Conservation (phyloP, 2,113 vertebrate genomes). For the Forbesichthys agassizii region DNA sequence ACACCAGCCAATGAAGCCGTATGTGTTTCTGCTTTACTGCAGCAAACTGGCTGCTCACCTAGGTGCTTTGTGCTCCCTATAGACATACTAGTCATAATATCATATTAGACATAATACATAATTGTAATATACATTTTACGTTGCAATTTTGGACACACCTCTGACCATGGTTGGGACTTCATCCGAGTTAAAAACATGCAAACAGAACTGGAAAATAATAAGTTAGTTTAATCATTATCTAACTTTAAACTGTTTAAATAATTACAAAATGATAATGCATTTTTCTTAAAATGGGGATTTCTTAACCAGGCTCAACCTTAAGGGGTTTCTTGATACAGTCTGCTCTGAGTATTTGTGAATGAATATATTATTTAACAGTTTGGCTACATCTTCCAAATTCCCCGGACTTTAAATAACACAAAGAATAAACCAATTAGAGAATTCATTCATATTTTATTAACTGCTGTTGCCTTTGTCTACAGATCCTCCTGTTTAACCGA, state of each 20-base stretch:
- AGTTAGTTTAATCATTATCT: no score
- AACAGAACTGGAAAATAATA: no score
- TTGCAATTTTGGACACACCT: no score
- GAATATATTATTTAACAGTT: not conserved
- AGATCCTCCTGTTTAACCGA: not conserved
- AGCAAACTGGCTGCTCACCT: not conserved
- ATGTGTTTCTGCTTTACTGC: not conserved
- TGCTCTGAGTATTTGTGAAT: not conserved
- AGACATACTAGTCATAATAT: not conserved
- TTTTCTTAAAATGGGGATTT: no score
- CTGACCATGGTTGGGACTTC: not conserved
- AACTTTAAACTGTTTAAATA: no score
- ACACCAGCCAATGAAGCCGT: not conserved
- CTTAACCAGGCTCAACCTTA: no score
- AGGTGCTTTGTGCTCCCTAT: not conserved
- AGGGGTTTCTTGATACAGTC: no score
- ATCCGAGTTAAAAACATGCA: no score
- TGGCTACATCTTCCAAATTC: not conserved
- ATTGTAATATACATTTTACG: no score
- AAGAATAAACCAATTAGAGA: not conserved
- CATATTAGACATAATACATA: no score
- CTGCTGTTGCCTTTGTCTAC: not conserved
- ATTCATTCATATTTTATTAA: not conserved
- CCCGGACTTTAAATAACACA: not conserved
- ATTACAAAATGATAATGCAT: no score